Percentiles rank a stretch among this genome's conserved stretches.
These are phyloP conservation scores for Drosophila kurseongensis DNA, from an alignment of 1,140 invertebrate genomes.

Conservation along the genomic window DNA sequence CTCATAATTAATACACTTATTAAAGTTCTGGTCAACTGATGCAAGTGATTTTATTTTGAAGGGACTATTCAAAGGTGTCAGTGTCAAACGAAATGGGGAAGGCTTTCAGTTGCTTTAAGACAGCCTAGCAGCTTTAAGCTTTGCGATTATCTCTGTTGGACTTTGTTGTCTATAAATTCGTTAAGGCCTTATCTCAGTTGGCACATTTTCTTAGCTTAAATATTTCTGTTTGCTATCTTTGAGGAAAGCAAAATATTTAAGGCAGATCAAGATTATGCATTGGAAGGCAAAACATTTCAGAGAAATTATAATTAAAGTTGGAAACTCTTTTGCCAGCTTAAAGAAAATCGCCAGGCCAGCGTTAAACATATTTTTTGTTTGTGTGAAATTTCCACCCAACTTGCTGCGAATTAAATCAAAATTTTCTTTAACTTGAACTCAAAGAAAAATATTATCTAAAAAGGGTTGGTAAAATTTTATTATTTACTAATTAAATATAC, in stretches of 20 bases:
- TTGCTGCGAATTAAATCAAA: slow-evolving; percentile 15
- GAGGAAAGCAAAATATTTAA: slow-evolving; percentile 7
- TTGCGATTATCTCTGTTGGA: slow-evolving; percentile 3
- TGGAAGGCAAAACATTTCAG: slow-evolving; percentile 27
- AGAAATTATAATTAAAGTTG: slow-evolving; percentile 37
- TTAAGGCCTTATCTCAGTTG: slow-evolving; percentile 24
- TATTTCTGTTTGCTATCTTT: slow-evolving; percentile 36
- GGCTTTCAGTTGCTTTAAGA: not conserved
- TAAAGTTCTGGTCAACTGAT: slow-evolving; percentile 4
- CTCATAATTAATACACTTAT: slow-evolving; percentile 42
- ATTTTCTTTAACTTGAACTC: not conserved
- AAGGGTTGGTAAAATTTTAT: not conserved
- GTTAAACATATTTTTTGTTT: slow-evolving; percentile 6
- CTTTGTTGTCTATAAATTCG: slow-evolving; percentile 16
- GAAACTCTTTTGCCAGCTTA: slow-evolving; percentile 17
- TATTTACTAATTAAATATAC: too few relatives aligned
- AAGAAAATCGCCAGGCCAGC: slow-evolving; percentile 5
- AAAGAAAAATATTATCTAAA: not conserved
- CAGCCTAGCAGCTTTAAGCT: slow-evolving; percentile 2
- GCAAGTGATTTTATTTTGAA: not conserved
- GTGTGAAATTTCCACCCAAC: slow-evolving; percentile 18
- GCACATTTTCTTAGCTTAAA: slow-evolving; percentile 25
- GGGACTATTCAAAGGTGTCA: slow-evolving; percentile 1
- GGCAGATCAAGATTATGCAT: slow-evolving; percentile 25
- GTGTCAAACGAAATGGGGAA: not conserved